Conservation (phyloP, 2,113 vertebrate genomes). For the Microtus pennsylvanicus region DNA sequence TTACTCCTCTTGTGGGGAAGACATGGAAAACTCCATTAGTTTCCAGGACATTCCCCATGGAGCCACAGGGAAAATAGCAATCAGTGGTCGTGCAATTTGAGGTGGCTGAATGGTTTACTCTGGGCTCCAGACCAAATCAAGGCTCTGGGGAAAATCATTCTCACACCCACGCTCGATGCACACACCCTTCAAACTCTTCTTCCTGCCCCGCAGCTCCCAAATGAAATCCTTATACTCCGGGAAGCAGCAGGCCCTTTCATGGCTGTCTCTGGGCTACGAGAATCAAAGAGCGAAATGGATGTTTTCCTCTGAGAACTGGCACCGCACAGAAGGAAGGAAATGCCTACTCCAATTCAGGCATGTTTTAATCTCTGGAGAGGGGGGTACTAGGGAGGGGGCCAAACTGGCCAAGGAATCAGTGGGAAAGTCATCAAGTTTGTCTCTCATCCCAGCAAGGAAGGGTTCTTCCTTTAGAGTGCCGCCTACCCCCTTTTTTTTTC, state of each 20-base stretch:
- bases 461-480: slow-evolving; percentile 21
- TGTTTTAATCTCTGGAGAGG: slow-evolving; percentile 72
- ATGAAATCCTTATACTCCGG: slow-evolving; percentile 62
- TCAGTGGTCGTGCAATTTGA: slow-evolving; percentile 49
- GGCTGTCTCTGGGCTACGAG: slow-evolving; percentile 71
- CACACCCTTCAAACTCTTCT: not conserved
- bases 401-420: slow-evolving; percentile 63
- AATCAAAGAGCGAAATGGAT: slow-evolving; percentile 76
- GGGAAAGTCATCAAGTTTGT: slow-evolving; percentile 72
- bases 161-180: slow-evolving; percentile 54
- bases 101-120: slow-evolving; percentile 65
- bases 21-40: not conserved
- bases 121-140: slow-evolving; percentile 69
- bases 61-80: slow-evolving; percentile 50
- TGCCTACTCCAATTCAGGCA: slow-evolving; percentile 76
- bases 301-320: slow-evolving; percentile 79
- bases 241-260: slow-evolving; percentile 70
- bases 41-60: not conserved
- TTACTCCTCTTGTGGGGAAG: slow-evolving; percentile 11
- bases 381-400: slow-evolving; percentile 61
- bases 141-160: slow-evolving; percentile 67
- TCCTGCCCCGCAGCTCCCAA: slow-evolving; percentile 24
- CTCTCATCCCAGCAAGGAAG: slow-evolving; percentile 61
- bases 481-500: slow-evolving; percentile 46
- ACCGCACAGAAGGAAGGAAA: slow-evolving; percentile 72